Base-by-base conservation (phyloP, 1,140 invertebrate genomes). In the Drosophila sproati region DNA sequence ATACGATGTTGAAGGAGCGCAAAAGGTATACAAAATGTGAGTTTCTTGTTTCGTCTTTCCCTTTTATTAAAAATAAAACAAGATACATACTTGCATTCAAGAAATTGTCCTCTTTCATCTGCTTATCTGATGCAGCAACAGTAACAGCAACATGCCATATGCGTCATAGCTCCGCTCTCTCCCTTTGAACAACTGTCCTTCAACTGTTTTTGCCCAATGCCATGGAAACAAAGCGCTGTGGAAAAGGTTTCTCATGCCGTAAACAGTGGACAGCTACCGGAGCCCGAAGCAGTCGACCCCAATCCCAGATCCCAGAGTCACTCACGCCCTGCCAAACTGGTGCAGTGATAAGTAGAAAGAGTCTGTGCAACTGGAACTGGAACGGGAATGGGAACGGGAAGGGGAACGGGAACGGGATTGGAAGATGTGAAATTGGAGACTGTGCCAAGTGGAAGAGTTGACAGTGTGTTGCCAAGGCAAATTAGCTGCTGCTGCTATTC, bases 401-500 rank as follows among this genome's bases (percentile, higher is more conserved):
- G 20, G 20, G 20, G 20, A 20, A 20, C 20, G 20, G 20, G 20
- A 20, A 20, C 20, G 20, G 20, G 20, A 20, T 20, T 20, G 29
- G 41, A 7, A 70, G 50, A 31, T 8, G 10, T 62, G 57, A 52
- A 70, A 62, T 52, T 35, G 41, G 59, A 71, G 51, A 61, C 39
- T 43, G n/a, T 52, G 35, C 31, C 43, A 48, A 63, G 2, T 37
- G 31, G 50, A 45, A 54, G 59, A 54, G 37, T 37, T 62, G 48
- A 12, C 43, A 51, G 43, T 2, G 43, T 3, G 72, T 74, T 77
- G 37, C 50, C 76, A 76, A 71, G 55, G 55, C 76, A 77, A 76
- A 77, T 78, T 71, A 71, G 55, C 76, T 55, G 20, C 20, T 20
- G 20, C 20, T 20, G 20, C 20, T 20, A 2, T 20, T 20, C 20